Evolutionary conservation across 2,888 invertebrate genomes (phyloP).

Genomic region (Machimus atricapillus): DNA sequence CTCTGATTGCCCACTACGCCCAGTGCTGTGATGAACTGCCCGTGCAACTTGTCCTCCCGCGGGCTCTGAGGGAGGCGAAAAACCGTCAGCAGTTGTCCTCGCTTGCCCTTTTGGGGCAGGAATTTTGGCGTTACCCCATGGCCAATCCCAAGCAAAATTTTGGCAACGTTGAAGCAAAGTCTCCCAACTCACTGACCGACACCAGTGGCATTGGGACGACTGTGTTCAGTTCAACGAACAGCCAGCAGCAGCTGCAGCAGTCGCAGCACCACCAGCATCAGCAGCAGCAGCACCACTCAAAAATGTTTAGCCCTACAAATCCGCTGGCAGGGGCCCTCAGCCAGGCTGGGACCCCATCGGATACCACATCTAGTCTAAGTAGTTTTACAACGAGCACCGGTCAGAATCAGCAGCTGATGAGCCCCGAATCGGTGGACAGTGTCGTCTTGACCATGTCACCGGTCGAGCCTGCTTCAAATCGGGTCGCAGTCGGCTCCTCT

Average conservation of each 20-base stretch:
- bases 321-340: conserved; percentile 56
- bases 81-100: conserved; percentile 91
- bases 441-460: conserved; percentile 82
- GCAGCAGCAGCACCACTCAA: conserved; percentile 57
- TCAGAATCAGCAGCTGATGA: conserved; percentile 61
- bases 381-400: conserved; percentile 71
- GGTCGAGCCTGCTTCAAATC: conserved; percentile 59
- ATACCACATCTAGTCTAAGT: conserved; percentile 77
- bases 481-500: conserved; percentile 50
- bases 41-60: conserved; percentile 85
- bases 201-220: conserved; percentile 62
- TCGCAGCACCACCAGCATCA: conserved; percentile 56
- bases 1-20: conserved; percentile 91
- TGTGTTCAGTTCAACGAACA: conserved; percentile 55
- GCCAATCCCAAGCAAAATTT: conserved; percentile 70
- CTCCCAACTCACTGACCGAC: conserved; percentile 61
- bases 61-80: conserved; percentile 84
- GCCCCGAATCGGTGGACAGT: conserved; percentile 69
- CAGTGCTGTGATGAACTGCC: conserved; percentile 94
- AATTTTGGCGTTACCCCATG: conserved; percentile 84
- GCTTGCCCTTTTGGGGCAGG: conserved; percentile 87
- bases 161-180: conserved; percentile 56
- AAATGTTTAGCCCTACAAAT: conserved; percentile 57
- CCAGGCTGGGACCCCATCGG: conserved; percentile 67
- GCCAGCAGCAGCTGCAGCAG: conserved; percentile 45